Evolutionary conservation across 2,113 vertebrate genomes (phyloP), one percentile per base, ranked within the genome.

Genomic region (Corythoichthys haematopterus): DNA sequence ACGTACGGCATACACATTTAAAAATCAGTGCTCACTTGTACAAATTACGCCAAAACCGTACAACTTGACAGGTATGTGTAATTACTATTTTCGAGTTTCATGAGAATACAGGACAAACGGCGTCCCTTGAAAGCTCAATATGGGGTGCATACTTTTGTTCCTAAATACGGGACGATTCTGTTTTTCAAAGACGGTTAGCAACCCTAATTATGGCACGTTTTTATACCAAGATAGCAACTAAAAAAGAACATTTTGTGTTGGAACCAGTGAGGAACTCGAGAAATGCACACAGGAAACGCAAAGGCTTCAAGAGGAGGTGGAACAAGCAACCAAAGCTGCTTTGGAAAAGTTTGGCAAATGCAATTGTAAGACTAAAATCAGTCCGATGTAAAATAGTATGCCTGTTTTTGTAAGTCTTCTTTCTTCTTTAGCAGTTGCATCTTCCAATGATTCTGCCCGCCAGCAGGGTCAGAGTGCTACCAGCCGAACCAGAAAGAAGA

Each of bases 301-400:
- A 57, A 80, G 51, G 59, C 85, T 90, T 15, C 86, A 89, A 71
- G 79, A 87, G 35, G 87, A 88, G 65, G 72, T 89, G 48, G 87
- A 89, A 83, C 66, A 81, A 58, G 87, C 81, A 38, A 87, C 88
- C 14, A 90, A 76, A 68, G 36, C 57, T 1, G 74, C 82, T 0
- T 70, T 88, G 74, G 76, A 88, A 70, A 88, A 57, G 35, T 80
- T 89, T 66, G 69, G 68, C 13, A 14, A 4, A 11, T 28, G 28
- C 68, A 38, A 2, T 16, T 60, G 50, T 33, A 69, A 65, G 37
- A 52, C 69, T 36, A 70, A 46, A 73, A 61, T 37, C 46, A 63
- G 16, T 37, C 61, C 7, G 45, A 45, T 46, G 16, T 43, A 6
- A 43, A 12, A 63, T 2, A 15, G 12, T 16, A 60, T 60, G 40